Percentiles rank a stretch among this genome's conserved stretches.
Evolutionary conservation across 1,140 invertebrate genomes (phyloP).

Genomic region (Cotesia glomerata): DNA sequence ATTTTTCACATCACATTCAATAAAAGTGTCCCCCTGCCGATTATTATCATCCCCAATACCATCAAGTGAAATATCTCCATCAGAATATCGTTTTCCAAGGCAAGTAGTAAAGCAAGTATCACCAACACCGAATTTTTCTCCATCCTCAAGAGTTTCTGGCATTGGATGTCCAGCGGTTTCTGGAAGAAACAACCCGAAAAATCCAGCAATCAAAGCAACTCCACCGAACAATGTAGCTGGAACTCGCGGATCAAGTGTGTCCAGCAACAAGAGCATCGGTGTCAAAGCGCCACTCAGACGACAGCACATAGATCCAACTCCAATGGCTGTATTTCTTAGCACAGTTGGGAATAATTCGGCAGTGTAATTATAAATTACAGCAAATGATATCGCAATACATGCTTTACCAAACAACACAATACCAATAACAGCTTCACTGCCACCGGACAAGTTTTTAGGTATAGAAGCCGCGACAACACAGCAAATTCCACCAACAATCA

Average conservation of each 20-base stretch:
- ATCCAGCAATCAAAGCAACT: constrained; percentile 75
- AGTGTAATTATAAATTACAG: constrained; percentile 88
- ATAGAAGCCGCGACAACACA: constrained; percentile 74
- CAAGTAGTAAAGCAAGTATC: constrained; percentile 77
- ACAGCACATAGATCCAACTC: constrained; percentile 85
- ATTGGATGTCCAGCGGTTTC: constrained; percentile 81
- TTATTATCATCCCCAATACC: constrained; percentile 27
- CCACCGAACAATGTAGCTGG: constrained; percentile 77
- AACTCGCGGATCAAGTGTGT: constrained; percentile 76
- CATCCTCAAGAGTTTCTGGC: constrained; percentile 80
- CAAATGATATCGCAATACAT: constrained; percentile 84
- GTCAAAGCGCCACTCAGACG: constrained; percentile 83
- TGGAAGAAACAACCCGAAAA: constrained; percentile 76
- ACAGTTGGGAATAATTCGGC: constrained; percentile 90
- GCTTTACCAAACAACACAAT: constrained; percentile 81
- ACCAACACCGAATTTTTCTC: constrained; percentile 78
- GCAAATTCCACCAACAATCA: constrained; percentile 76
- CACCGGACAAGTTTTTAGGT: constrained; percentile 61
- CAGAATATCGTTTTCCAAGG: constrained; percentile 50
- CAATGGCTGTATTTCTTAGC: constrained; percentile 84
- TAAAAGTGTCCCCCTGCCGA: not conserved
- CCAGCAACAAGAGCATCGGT: constrained; percentile 78
- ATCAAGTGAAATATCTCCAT: constrained; percentile 37
- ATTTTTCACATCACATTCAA: no score
- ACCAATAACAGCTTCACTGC: constrained; percentile 55